Percentiles rank a stretch among this genome's conserved stretches.
These are phyloP conservation scores for Solen grandis DNA, from an alignment of 1,140 invertebrate species.

Conservation along the genomic window DNA sequence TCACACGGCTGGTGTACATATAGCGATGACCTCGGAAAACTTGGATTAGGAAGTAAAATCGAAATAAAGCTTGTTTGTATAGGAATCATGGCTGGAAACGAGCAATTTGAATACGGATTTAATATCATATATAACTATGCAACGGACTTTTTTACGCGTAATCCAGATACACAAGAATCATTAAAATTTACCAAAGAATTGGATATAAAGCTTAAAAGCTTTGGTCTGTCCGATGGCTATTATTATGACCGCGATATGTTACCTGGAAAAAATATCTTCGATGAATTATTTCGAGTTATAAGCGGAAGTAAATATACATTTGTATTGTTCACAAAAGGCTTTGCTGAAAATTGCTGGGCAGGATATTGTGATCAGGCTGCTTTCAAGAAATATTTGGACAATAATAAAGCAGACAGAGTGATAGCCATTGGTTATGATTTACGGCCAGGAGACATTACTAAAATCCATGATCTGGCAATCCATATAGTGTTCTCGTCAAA, in stretches of 20 bases:
- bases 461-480: no score
- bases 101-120: neutral
- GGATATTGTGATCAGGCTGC: neutral
- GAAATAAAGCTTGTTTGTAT: no score
- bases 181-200: neutral
- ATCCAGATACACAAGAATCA: neutral
- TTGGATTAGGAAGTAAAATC: no score
- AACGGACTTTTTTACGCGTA: neutral
- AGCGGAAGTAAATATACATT: neutral
- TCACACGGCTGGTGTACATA: no score
- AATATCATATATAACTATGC: slow-evolving; percentile 1
- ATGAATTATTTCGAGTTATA: neutral
- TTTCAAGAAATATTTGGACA: neutral
- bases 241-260: neutral
- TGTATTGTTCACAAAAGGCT: neutral
- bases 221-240: neutral
- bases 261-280: neutral
- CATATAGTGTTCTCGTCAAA: no score
- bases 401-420: neutral
- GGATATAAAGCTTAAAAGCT: neutral
- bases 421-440: no score
- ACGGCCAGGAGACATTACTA: no score
- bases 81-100: no score
- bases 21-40: no score
- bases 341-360: neutral